Evolutionary conservation across 2,797 vertebrate genomes (phyloP).

Genomic region (Cirrhinus molitorella): DNA sequence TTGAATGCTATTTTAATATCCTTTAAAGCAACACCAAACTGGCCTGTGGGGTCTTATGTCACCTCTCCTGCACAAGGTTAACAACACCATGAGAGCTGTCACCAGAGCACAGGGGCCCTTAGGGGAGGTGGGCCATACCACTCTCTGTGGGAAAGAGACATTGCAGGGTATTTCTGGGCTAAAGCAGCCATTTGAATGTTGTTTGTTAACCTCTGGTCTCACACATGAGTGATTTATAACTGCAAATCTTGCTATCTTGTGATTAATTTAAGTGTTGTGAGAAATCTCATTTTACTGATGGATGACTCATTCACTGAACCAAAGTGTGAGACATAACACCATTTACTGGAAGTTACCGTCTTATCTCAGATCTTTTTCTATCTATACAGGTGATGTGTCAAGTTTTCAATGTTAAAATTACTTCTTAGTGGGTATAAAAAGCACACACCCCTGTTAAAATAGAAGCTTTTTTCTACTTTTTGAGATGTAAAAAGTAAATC

Average conservation of each 20-base stretch:
- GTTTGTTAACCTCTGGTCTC: conserved; percentile 48
- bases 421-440: not conserved
- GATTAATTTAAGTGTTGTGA: not conserved
- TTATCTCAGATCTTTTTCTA: not conserved
- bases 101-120: conserved; percentile 51
- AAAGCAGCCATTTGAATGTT: conserved; percentile 34
- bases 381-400: not conserved
- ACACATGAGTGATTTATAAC: conserved; percentile 22
- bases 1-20: conserved; percentile 60
- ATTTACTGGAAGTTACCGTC: conserved; percentile 8
- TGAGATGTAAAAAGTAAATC: not conserved
- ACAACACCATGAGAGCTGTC: conserved; percentile 58
- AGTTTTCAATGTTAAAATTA: not conserved
- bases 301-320: not conserved
- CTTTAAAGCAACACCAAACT: conserved; percentile 54
- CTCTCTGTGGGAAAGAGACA: conserved; percentile 43
- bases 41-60: conserved; percentile 43
- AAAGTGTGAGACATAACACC: not conserved
- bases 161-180: conserved; percentile 41
- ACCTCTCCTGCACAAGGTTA: conserved; percentile 60
- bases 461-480: not conserved
- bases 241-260: not conserved
- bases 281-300: conserved; percentile 26
- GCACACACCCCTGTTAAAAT: not conserved
- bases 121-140: conserved; percentile 35